Evolutionary conservation across 1,140 invertebrate species (phyloP).

Genomic region (Brachionus plicatilis): DNA sequence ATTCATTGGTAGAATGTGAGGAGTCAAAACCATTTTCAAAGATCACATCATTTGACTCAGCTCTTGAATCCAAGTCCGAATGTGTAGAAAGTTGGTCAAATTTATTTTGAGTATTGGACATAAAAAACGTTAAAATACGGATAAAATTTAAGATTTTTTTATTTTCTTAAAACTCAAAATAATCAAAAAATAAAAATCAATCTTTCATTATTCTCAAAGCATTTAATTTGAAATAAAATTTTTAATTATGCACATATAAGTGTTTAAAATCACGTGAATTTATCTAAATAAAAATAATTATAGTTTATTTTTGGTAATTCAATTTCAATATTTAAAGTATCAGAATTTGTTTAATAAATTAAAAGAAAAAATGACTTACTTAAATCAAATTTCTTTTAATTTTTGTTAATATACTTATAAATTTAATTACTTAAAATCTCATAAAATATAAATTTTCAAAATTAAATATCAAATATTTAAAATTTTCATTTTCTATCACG

Average conservation of each 20-base stretch:
- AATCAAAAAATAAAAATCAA: not conserved
- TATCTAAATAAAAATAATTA: not conserved
- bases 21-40: not conserved
- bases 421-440: too few species aligned
- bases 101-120: not conserved
- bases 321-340: too few species aligned
- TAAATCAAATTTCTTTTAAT: too few species aligned
- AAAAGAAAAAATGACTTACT: too few species aligned
- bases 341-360: too few species aligned
- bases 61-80: not conserved
- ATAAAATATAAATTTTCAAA: too few species aligned
- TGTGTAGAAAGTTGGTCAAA: conserved; percentile 4
- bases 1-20: not conserved
- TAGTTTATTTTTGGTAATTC: too few species aligned
- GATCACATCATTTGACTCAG: not conserved
- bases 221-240: not conserved
- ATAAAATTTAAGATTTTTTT: not conserved
- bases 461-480: too few species aligned
- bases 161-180: not conserved
- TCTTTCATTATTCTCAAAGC: not conserved
- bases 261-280: not conserved
- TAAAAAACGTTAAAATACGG: not conserved
- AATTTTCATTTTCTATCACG: too few species aligned
- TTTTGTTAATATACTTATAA: too few species aligned
- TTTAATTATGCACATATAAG: not conserved